phyloP scores from a whole-genome alignment of 2,113 vertebrate species.

The Solea senegalensis region DNA sequence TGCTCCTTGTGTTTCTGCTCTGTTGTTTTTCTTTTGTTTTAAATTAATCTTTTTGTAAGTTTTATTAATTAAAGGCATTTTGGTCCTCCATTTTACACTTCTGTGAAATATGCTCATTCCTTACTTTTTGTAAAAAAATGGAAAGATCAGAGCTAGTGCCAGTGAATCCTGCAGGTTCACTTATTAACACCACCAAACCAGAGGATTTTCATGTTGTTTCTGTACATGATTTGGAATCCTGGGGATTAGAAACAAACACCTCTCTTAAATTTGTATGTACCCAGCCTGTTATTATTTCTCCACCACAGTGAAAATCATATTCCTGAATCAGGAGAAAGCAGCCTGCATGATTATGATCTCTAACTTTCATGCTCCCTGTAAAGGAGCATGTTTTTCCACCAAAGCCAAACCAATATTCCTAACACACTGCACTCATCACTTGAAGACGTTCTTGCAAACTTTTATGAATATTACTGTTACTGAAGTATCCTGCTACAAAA shows the following conservation, averaged over 20 bases:
- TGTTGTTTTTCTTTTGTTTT: too few species aligned
- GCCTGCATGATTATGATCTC: background rate
- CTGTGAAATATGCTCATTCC: background rate
- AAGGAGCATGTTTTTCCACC: background rate
- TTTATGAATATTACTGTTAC: background rate
- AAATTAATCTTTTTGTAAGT: too few species aligned
- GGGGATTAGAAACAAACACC: background rate
- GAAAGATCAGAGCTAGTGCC: background rate
- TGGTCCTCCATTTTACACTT: too few species aligned
- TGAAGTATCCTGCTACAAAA: background rate
- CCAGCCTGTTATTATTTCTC: slow-evolving; percentile 1
- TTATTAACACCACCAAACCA: background rate
- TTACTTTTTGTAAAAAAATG: background rate
- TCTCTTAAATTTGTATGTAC: slow-evolving; percentile 5
- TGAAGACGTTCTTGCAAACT: background rate
- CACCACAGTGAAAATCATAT: background rate
- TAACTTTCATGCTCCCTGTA: background rate
- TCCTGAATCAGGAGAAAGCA: slow-evolving; percentile 4
- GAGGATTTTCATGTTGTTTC: slow-evolving; percentile 13
- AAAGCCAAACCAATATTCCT: background rate
- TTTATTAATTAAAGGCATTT: too few species aligned
- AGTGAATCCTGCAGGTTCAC: background rate
- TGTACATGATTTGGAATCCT: background rate
- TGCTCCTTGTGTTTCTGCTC: too few species aligned
- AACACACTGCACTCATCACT: background rate